phyloP scores from a whole-genome alignment of 2,113 vertebrate species.

The Piprites chloris region DNA sequence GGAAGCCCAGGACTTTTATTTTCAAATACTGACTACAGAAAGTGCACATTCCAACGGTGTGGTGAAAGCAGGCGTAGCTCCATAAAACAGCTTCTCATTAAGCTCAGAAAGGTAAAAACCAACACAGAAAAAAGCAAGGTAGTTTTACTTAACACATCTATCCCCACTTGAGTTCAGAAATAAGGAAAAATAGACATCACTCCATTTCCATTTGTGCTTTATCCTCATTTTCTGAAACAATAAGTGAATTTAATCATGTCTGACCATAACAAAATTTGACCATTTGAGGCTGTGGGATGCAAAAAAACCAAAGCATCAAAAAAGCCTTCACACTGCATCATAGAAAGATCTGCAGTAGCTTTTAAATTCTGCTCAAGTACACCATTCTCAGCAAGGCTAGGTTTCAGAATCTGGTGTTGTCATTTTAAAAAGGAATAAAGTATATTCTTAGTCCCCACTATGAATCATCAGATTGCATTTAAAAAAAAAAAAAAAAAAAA shows the following conservation, averaged over 20 bases:
- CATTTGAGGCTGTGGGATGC: not conserved
- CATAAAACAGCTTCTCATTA: not conserved
- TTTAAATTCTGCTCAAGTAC: not conserved
- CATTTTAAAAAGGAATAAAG: not conserved
- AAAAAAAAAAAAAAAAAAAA: rapidly evolving
- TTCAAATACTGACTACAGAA: not conserved
- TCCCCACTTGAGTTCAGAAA: not conserved
- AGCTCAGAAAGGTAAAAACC: not conserved
- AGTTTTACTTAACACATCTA: not conserved
- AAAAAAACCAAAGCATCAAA: not conserved
- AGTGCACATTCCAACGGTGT: not conserved
- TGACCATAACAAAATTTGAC: not conserved
- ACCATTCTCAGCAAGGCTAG: not conserved
- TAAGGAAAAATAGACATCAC: not conserved
- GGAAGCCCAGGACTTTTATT: not conserved
- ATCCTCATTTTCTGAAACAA: not conserved
- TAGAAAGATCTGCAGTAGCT: not conserved
- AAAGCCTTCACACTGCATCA: not conserved
- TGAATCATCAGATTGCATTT: conserved; percentile 1
- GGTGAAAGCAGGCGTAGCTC: not conserved
- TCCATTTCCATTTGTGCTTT: not conserved
- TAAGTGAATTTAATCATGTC: not conserved
- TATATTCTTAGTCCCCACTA: not conserved
- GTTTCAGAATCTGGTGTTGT: not conserved
- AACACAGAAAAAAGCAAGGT: not conserved